Evolutionary conservation across 2,113 vertebrate species (phyloP), one percentile per base, ranked within the genome.

Genomic region (Prolemur simus): DNA sequence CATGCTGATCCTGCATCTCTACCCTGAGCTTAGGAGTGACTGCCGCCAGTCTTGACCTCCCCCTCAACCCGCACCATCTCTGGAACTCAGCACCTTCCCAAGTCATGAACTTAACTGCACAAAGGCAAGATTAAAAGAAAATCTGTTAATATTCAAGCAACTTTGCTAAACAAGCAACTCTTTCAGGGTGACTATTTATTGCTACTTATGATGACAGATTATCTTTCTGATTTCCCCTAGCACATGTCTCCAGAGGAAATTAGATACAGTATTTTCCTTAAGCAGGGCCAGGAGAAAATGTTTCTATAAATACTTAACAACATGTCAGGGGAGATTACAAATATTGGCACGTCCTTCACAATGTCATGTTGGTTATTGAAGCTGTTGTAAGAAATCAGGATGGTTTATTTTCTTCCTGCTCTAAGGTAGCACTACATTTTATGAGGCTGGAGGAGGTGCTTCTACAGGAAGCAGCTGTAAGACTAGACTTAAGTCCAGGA

Each of bases 301-400:
- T 94, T 98, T 98, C 98, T 97, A 97, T 98, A 98, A 98, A 98
- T 98, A 98, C 98, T 98, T 98, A 98, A 98, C 96, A 98, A 95
- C 97, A 98, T 98, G 96, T 97, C 98, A 97, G 97, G 96, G 97
- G 97, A 98, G 94, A 97, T 97, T 97, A 96, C 95, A 98, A 95
- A 96, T 96, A 71, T 93, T 58, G 96, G 96, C 89, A 17, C 13
- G 97, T 98, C 98, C 98, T 98, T 98, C 97, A 95, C 98, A 97
- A 97, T 97, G 98, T 97, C 98, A 54, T 0, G 13, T 77, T 94
- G 95, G 89, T 92, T 97, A 87, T n/a, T 81, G 96, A 91, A 96
- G 84, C 95, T 86, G 88, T 95, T 93, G 92, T 95, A 96, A 96
- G 94, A 96, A 97, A 89, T 96, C 94, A 95, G 77, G 42, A 66